Evolutionary conservation across 2,888 invertebrate species (phyloP).

Genomic region (Spodoptera littoralis): DNA sequence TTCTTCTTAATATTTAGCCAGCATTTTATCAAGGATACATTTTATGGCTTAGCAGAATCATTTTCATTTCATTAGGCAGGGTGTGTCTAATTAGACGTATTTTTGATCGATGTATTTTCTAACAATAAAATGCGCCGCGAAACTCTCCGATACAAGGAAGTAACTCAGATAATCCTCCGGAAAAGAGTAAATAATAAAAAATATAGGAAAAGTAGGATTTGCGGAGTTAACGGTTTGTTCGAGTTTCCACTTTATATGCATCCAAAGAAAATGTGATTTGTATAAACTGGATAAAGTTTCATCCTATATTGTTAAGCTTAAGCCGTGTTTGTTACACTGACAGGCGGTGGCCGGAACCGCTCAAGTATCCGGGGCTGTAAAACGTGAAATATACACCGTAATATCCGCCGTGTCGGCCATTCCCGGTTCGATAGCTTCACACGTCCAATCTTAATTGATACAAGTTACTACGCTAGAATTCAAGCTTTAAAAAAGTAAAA

Average conservation of each 20-base stretch:
- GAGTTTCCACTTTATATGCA: conserved; percentile 6
- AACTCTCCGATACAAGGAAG: too few species aligned
- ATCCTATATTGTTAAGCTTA: conserved; percentile 12
- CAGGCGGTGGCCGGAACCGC: conserved; percentile 6
- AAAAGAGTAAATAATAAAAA: not conserved
- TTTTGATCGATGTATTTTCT: too few species aligned
- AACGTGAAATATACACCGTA: conserved; percentile 60
- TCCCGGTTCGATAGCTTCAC: conserved; percentile 17
- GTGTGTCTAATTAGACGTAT: too few species aligned
- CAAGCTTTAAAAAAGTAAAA: conserved; percentile 3
- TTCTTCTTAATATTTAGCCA: too few species aligned
- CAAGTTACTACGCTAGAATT: conserved; percentile 12
- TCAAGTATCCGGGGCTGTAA: conserved; percentile 36
- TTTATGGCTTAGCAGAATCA: too few species aligned
- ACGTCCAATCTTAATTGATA: conserved; percentile 34
- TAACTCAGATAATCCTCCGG: too few species aligned
- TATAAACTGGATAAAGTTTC: conserved; percentile 10
- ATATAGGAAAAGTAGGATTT: not conserved
- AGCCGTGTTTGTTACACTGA: conserved; percentile 17
- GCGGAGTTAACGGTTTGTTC: conserved; percentile 11
- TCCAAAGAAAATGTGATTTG: conserved; percentile 5
- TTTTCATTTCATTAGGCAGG: too few species aligned
- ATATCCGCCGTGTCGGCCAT: conserved; percentile 48
- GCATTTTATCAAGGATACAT: too few species aligned
- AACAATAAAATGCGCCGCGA: too few species aligned